These are phyloP conservation scores for Anthonomus grandis DNA, from an alignment of 1,140 invertebrate species.

Conservation along the genomic window DNA sequence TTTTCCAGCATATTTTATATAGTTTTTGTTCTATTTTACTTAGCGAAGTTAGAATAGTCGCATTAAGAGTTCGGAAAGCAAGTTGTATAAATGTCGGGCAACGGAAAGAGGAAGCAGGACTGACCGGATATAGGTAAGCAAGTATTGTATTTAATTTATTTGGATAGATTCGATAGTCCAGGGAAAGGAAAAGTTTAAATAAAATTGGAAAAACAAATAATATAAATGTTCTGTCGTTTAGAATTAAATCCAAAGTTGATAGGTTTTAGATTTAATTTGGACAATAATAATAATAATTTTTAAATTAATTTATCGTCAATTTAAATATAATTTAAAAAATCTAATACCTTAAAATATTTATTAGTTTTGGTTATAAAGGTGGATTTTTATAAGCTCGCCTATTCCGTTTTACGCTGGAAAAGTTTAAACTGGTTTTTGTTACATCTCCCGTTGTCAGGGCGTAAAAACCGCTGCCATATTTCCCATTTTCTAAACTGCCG, in stretches of 20 bases:
- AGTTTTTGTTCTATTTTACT: background rate
- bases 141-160: background rate
- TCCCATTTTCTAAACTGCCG: too few species aligned
- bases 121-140: constrained; percentile 14
- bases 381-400: too few species aligned
- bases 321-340: too few species aligned
- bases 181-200: too few species aligned
- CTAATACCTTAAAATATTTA: too few species aligned
- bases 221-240: background rate
- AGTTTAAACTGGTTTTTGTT: too few species aligned
- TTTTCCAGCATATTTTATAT: background rate
- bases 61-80: background rate
- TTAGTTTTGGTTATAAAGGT: too few species aligned
- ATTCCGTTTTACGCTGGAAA: too few species aligned
- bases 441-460: too few species aligned
- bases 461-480: too few species aligned
- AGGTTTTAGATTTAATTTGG: background rate
- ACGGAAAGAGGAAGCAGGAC: constrained; percentile 11
- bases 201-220: background rate
- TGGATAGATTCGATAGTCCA: background rate
- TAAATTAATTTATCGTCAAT: too few species aligned
- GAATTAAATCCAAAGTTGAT: background rate
- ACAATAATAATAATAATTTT: too few species aligned
- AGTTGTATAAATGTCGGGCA: constrained; percentile 8
- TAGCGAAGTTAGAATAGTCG: background rate